A percentile compares a stretch with the other conserved stretches of the same genome.
Conservation (phyloP, 1,140 invertebrate genomes). For the Anoplophora glabripennis region DNA sequence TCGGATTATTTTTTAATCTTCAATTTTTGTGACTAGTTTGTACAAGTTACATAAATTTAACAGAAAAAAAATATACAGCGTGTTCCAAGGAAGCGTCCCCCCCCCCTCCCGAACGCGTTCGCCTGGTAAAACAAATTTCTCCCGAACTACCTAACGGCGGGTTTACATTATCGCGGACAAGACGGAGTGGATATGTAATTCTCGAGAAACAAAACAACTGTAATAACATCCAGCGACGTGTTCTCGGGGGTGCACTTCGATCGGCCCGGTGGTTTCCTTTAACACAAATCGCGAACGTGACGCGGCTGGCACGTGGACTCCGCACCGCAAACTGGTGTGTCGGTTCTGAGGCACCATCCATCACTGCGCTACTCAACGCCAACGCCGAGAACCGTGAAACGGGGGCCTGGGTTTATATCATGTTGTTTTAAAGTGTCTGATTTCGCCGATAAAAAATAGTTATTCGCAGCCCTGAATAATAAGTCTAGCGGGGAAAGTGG, state of each 20-base stretch:
- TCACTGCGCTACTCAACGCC: slow-evolving; percentile 21
- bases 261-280: slow-evolving; percentile 29
- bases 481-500: no score
- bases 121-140: background rate
- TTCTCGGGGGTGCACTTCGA: slow-evolving; percentile 32
- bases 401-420: no score
- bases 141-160: no score
- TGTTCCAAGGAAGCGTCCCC: background rate
- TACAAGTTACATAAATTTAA: no score
- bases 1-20: no score
- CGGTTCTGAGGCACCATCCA: slow-evolving; percentile 27
- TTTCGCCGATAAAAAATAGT: no score
- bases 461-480: no score
- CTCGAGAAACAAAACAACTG: slow-evolving; percentile 34
- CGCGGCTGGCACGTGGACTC: slow-evolving; percentile 26
- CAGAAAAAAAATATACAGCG: background rate
- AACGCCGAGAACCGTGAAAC: background rate
- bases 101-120: background rate
- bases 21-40: no score
- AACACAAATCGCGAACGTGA: slow-evolving; percentile 38
- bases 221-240: slow-evolving; percentile 35
- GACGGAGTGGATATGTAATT: background rate
- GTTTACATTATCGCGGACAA: background rate
- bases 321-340: slow-evolving; percentile 12
- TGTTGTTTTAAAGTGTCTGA: no score